phyloP scores from a whole-genome alignment of 1,140 invertebrate genomes.

The Mamestra configurata region DNA sequence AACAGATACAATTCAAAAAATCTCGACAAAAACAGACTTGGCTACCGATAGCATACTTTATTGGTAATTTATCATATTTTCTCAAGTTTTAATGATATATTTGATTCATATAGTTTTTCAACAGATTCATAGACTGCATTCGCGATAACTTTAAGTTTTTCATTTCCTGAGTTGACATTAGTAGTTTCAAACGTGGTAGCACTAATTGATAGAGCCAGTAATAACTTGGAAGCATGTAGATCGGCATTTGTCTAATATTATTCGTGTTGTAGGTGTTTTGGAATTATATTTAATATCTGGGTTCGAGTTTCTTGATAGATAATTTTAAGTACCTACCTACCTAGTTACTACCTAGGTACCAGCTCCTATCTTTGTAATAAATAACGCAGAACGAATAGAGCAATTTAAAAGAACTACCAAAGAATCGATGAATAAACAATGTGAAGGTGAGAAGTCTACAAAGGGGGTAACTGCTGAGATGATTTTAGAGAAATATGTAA shows the following conservation, averaged over 20 bases:
- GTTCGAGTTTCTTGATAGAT: background rate
- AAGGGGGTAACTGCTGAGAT: too few species aligned
- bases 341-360: too few species aligned
- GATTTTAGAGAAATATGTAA: too few species aligned
- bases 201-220: slow-evolving; percentile 46
- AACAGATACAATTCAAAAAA: slow-evolving; percentile 59
- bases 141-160: slow-evolving; percentile 33
- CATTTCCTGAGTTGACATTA: slow-evolving; percentile 44
- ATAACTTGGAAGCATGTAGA: background rate
- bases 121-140: slow-evolving; percentile 36
- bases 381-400: too few species aligned
- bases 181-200: slow-evolving; percentile 3
- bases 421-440: too few species aligned
- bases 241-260: slow-evolving; percentile 32
- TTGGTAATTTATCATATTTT: slow-evolving; percentile 62
- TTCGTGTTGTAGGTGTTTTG: slow-evolving; percentile 24
- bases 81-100: slow-evolving; percentile 62
- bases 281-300: slow-evolving; percentile 39
- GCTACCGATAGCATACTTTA: slow-evolving; percentile 51
- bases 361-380: too few species aligned
- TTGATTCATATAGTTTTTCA: slow-evolving; percentile 57
- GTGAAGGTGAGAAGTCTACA: too few species aligned
- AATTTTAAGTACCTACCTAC: too few species aligned
- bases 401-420: too few species aligned
- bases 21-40: slow-evolving; percentile 56